Evolutionary conservation across 1,140 invertebrate genomes (phyloP).

Genomic region (Coelopa frigida): DNA sequence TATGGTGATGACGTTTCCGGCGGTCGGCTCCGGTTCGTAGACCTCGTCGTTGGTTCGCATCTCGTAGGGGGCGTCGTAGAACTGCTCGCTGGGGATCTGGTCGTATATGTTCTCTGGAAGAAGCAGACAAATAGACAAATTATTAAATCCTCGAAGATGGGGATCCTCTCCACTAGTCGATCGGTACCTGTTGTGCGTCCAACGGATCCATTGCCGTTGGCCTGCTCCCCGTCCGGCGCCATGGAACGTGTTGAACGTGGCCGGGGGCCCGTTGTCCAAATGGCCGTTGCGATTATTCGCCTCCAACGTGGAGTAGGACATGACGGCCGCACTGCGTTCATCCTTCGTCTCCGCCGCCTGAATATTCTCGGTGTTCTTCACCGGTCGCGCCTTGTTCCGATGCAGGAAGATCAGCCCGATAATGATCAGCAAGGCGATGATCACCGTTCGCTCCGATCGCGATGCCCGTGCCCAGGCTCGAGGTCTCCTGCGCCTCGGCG

Average conservation of each 20-base stretch:
- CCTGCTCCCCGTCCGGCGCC: conserved; percentile 11
- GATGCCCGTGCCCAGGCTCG: conserved; percentile 67
- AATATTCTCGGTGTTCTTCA: conserved; percentile 81
- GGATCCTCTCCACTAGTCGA: no score
- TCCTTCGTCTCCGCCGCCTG: conserved; percentile 77
- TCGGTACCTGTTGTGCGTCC: conserved; percentile 18
- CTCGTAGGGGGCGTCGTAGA: conserved; percentile 53
- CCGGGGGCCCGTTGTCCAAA: conserved; percentile 31
- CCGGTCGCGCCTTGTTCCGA: conserved; percentile 67
- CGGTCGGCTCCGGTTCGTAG: conserved; percentile 61
- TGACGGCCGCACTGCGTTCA: conserved; percentile 74
- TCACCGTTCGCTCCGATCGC: conserved; percentile 69
- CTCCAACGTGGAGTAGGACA: conserved; percentile 66
- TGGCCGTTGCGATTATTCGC: conserved; percentile 32
- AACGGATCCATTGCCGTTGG: conserved; percentile 16
- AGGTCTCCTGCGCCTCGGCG: conserved; percentile 61
- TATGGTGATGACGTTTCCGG: conserved; percentile 61
- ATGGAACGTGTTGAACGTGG: conserved; percentile 44
- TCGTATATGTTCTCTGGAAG: conserved; percentile 42
- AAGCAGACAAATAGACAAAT: background rate
- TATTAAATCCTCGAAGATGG: background rate
- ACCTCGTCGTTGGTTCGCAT: conserved; percentile 57
- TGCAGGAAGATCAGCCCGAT: conserved; percentile 65
- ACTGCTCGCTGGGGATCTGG: conserved; percentile 42
- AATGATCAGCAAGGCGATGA: conserved; percentile 66